Conservation (phyloP, 2,113 vertebrate genomes). For the Malaclemys terrapin region DNA sequence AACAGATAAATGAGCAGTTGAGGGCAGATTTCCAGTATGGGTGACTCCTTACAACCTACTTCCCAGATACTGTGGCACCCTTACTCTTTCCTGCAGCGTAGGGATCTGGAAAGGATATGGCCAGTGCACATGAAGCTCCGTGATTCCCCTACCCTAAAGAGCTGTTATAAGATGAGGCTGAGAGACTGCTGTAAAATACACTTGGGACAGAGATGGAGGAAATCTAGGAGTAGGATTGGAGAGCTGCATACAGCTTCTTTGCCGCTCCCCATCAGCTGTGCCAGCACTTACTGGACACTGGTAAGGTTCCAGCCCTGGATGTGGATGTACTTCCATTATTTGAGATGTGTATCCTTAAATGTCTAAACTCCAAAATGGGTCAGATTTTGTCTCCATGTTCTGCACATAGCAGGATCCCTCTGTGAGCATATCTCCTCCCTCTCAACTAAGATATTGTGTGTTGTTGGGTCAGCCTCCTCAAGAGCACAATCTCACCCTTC, state of each 20-base stretch:
- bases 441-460: neutral
- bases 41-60: neutral
- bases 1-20: fast-evolving
- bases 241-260: neutral
- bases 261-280: neutral
- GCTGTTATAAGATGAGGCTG: neutral
- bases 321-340: neutral
- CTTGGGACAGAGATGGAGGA: neutral
- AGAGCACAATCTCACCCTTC: neutral
- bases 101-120: neutral
- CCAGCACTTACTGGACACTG: neutral
- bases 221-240: neutral
- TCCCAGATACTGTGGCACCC: neutral
- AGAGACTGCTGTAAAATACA: fast-evolving
- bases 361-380: neutral
- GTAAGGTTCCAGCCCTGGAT: neutral
- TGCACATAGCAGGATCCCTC: neutral
- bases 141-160: neutral
- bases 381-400: conserved; percentile 1
- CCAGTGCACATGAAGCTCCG: neutral
- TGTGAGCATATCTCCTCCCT: neutral
- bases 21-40: neutral
- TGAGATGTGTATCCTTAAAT: neutral
- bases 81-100: neutral
- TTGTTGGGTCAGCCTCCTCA: neutral